phyloP scores from a whole-genome alignment of 2,888 invertebrate genomes.

The Xylophagus ater region DNA sequence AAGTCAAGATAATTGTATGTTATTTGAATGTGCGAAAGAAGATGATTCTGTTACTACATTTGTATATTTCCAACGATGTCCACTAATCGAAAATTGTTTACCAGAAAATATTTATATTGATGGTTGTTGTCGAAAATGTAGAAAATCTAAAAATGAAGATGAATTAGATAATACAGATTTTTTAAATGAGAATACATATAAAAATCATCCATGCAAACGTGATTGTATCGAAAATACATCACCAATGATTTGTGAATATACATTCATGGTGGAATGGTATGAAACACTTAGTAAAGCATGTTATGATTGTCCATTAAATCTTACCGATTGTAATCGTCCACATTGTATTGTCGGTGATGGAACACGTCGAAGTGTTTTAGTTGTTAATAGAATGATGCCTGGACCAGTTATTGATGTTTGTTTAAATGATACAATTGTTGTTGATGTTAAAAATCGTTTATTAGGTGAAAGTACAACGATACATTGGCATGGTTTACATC shows the following conservation, averaged over 20 bases:
- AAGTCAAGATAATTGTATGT: constrained; percentile 30
- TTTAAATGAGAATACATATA: not conserved
- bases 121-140: constrained; percentile 33
- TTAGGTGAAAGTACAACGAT: constrained; percentile 72
- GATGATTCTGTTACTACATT: constrained; percentile 25
- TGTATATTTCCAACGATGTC: constrained; percentile 31
- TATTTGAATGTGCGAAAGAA: constrained; percentile 28
- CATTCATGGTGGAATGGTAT: constrained; percentile 59
- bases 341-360: constrained; percentile 84
- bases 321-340: constrained; percentile 55
- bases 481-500: constrained; percentile 89
- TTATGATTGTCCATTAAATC: constrained; percentile 64
- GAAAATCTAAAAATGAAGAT: not conserved
- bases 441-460: constrained; percentile 70
- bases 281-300: constrained; percentile 83
- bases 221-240: constrained; percentile 43
- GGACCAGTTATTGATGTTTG: constrained; percentile 83
- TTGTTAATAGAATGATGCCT: constrained; percentile 77
- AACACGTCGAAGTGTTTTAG: constrained; percentile 57
- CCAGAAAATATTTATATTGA: constrained; percentile 24
- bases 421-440: constrained; percentile 68
- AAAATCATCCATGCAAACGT: constrained; percentile 47
- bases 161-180: not conserved
- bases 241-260: constrained; percentile 52
- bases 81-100: constrained; percentile 28